These are phyloP conservation scores for Agrenia bidenticulata DNA, from an alignment of 2,888 invertebrate species.

Conservation along the genomic window DNA sequence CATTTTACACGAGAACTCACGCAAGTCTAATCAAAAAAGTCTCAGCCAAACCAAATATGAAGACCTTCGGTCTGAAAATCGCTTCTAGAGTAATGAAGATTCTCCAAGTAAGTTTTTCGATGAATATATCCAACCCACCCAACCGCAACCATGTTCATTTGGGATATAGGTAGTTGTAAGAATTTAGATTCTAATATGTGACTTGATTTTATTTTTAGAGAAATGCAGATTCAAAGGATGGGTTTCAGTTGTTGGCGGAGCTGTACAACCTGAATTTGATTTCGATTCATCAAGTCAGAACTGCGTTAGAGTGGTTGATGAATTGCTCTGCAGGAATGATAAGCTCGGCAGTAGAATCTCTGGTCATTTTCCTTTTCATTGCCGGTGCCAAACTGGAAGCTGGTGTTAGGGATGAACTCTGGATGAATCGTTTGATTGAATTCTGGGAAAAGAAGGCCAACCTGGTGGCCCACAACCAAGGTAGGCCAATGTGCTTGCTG, in stretches of 20 bases:
- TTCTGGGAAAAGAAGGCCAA: conserved; percentile 38
- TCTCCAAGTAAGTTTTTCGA: conserved; percentile 15
- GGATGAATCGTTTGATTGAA: conserved; percentile 34
- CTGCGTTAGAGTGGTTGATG: conserved; percentile 26
- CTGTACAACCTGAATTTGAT: conserved; percentile 46
- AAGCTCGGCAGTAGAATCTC: conserved; percentile 31
- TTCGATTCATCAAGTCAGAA: conserved; percentile 29
- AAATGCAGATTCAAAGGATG: conserved; percentile 36
- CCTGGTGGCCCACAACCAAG: conserved; percentile 30
- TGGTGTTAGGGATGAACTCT: conserved; percentile 30
- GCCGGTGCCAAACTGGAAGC: conserved; percentile 34
- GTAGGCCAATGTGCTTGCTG: conserved; percentile 39
- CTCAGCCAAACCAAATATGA: conserved; percentile 26
- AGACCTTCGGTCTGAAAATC: conserved; percentile 30
- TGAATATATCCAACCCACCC: too few species aligned
- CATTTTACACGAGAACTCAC: conserved; percentile 44
- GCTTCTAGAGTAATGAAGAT: conserved; percentile 32
- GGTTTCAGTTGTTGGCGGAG: conserved; percentile 43
- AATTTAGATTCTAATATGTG: too few species aligned
- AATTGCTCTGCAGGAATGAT: conserved; percentile 25
- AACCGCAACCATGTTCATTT: too few species aligned
- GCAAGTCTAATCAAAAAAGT: conserved; percentile 35
- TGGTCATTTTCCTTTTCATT: conserved; percentile 40
- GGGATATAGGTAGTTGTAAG: too few species aligned
- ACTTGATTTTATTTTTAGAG: conserved; percentile 16